These are phyloP conservation scores for Palythoa heliodiscus DNA, from an alignment of 92 coral and sea anemone species.

Conservation along the genomic window DNA sequence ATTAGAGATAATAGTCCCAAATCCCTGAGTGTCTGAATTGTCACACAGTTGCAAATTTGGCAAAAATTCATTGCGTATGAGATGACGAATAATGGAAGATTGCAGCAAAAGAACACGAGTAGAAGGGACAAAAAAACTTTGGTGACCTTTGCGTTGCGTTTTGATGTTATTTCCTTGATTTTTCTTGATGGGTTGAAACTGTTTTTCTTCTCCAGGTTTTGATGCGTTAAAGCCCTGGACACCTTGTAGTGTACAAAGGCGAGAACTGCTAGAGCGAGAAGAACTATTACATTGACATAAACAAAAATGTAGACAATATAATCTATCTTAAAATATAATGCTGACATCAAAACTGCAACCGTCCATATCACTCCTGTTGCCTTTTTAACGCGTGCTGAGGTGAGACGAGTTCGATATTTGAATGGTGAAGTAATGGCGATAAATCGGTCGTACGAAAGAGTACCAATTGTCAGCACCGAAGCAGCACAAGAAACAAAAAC, in stretches of 20 bases:
- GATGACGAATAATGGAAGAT: conserved; percentile 61
- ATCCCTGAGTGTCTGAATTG: conserved; percentile 72
- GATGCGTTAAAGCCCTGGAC: conserved; percentile 46
- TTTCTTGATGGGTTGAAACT: neutral
- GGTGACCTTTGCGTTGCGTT: conserved; percentile 68
- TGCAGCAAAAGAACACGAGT: conserved; percentile 55
- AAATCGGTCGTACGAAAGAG: conserved; percentile 74
- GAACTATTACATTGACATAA: conserved; percentile 65
- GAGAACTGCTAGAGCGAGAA: conserved; percentile 59
- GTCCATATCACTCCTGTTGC: conserved; percentile 67
- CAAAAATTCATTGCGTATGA: conserved; percentile 73
- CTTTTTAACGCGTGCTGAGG: conserved; percentile 58
- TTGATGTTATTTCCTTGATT: neutral
- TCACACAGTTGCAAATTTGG: conserved; percentile 52
- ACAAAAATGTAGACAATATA: conserved; percentile 73
- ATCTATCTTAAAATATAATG: conserved; percentile 67
- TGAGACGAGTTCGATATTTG: conserved; percentile 64
- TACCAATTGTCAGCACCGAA: conserved; percentile 71
- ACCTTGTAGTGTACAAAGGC: conserved; percentile 62
- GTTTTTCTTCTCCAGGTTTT: neutral
- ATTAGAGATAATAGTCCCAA: conserved; percentile 66
- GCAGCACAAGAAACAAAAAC: conserved; percentile 79
- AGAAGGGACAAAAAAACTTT: conserved; percentile 64
- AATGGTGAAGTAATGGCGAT: conserved; percentile 69
- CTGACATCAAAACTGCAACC: conserved; percentile 55